Evolutionary conservation across 2,888 invertebrate species (phyloP).

Genomic region (Drosophila picticornis): DNA sequence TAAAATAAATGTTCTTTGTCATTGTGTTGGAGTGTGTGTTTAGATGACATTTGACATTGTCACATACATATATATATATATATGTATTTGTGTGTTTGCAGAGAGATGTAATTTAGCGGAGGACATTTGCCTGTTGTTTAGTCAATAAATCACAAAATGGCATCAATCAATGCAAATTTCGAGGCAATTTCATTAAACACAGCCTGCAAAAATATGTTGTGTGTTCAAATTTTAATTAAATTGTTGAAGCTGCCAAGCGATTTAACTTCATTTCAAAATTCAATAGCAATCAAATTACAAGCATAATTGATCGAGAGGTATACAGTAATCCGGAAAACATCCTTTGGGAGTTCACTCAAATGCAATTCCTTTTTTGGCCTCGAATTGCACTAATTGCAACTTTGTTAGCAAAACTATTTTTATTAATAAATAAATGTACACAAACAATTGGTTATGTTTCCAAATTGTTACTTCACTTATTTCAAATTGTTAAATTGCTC

Average conservation of each 20-base stretch:
- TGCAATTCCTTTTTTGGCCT: conserved; percentile 2
- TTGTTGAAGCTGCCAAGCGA: conserved; percentile 16
- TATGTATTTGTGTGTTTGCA: conserved; percentile 18
- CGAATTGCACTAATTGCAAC: neutral
- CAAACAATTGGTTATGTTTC: conserved; percentile 4
- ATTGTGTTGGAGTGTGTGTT: conserved; percentile 23
- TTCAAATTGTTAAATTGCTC: no score
- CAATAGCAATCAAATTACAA: conserved; percentile 38
- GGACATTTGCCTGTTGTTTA: conserved; percentile 45
- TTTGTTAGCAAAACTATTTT: neutral
- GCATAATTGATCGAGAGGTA: conserved; percentile 26
- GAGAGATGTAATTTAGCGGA: conserved; percentile 56
- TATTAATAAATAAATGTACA: conserved; percentile 8
- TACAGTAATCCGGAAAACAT: neutral
- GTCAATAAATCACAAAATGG: conserved; percentile 69
- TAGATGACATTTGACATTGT: conserved; percentile 55
- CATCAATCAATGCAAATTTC: conserved; percentile 78
- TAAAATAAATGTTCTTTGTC: conserved; percentile 70
- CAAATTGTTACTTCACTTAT: neutral
- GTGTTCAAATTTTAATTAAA: conserved; percentile 45
- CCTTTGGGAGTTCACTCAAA: conserved; percentile 3
- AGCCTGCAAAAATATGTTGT: conserved; percentile 13
- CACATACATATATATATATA: conserved; percentile 9
- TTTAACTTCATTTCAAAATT: conserved; percentile 26
- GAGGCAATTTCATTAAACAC: conserved; percentile 48